Evolutionary conservation across 35 echinoderm and acorn worm genomes (phyloP).

Genomic region (Diadema setosum): DNA sequence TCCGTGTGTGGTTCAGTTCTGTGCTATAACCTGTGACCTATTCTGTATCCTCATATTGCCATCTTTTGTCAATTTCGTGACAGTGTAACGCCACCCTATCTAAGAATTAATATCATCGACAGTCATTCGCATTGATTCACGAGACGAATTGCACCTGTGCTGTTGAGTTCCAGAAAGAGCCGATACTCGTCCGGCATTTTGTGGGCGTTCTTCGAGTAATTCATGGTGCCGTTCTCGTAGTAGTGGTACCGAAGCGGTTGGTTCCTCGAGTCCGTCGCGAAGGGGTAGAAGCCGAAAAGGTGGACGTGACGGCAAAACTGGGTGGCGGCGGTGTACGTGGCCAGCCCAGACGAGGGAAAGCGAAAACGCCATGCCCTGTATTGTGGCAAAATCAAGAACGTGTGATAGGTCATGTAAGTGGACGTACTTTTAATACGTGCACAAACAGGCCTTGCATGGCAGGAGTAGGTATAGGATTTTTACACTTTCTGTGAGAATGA

Average conservation of each 20-base stretch:
- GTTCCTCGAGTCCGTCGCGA: neutral
- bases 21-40: too few relatives aligned
- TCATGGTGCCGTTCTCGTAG: neutral
- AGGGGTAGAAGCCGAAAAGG: conserved; percentile 2
- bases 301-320: neutral
- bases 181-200: neutral
- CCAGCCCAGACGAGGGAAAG: neutral
- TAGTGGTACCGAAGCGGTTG: neutral
- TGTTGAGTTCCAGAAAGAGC: neutral
- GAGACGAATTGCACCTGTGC: neutral
- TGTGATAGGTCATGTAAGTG: too few relatives aligned
- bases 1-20: too few relatives aligned
- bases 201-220: neutral
- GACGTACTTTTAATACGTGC: too few relatives aligned
- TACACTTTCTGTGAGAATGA: too few relatives aligned
- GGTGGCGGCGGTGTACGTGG: neutral
- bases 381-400: neutral
- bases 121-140: neutral
- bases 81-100: too few relatives aligned
- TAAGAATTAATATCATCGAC: too few relatives aligned
- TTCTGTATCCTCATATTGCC: too few relatives aligned
- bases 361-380: neutral
- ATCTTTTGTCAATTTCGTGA: too few relatives aligned
- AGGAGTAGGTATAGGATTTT: too few relatives aligned
- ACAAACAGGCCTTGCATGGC: too few relatives aligned